A percentile compares a stretch with the other conserved stretches of the same genome.
phyloP scores from a whole-genome alignment of 2,113 vertebrate genomes.

The Anas platyrhynchos region DNA sequence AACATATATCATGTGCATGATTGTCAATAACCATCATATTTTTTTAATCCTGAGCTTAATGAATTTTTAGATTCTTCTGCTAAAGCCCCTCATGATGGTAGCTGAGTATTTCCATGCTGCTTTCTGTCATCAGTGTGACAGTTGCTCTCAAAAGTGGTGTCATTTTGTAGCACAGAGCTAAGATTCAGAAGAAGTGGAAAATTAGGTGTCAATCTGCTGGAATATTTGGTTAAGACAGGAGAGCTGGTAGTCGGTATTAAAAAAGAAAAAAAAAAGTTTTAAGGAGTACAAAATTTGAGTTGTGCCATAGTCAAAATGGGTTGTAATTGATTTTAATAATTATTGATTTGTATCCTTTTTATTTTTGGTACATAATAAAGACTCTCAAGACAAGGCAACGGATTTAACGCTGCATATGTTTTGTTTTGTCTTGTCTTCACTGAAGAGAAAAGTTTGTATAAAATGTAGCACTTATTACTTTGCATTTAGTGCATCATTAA shows the following conservation, averaged over 20 bases:
- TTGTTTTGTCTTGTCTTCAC: neutral
- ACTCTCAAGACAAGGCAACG: neutral
- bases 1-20: neutral
- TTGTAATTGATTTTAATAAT: neutral
- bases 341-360: neutral
- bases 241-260: neutral
- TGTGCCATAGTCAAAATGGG: neutral
- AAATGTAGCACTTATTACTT: neutral
- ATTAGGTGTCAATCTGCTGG: neutral
- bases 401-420: neutral
- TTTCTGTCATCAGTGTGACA: constrained; percentile 10
- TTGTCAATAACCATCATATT: neutral
- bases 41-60: neutral
- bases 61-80: neutral
- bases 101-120: neutral
- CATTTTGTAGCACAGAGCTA: neutral
- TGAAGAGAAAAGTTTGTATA: neutral
- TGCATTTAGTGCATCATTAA: constrained; percentile 21
- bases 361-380: neutral
- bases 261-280: neutral
- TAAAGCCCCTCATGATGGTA: neutral
- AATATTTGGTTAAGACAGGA: neutral
- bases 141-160: constrained; percentile 27
- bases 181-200: neutral
- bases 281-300: neutral